phyloP scores from a whole-genome alignment of 2,888 invertebrate genomes.

The Tuberolachnus salignus region DNA sequence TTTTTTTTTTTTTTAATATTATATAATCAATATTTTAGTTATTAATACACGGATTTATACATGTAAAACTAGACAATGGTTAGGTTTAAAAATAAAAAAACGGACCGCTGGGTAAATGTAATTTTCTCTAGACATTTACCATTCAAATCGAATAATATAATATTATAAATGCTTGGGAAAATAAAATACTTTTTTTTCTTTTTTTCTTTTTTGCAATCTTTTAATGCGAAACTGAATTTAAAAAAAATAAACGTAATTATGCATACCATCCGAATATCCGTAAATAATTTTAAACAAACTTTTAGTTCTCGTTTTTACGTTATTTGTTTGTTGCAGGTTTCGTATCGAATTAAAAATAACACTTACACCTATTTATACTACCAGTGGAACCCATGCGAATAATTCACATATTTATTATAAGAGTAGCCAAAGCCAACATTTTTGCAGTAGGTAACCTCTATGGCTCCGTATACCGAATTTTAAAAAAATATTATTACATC shows the following conservation, averaged over 20 bases:
- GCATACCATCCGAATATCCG: too few species aligned
- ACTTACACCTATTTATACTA: background rate
- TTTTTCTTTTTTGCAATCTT: too few species aligned
- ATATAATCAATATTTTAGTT: background rate
- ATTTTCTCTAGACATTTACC: too few species aligned
- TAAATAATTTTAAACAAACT: background rate
- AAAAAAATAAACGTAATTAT: background rate
- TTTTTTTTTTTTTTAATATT: constrained; percentile 25
- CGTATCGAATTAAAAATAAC: constrained; percentile 14
- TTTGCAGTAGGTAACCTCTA: too few species aligned
- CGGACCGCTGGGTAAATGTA: too few species aligned
- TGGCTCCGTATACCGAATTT: background rate
- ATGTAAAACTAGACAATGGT: too few species aligned
- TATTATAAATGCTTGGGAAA: too few species aligned
- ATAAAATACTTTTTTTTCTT: too few species aligned
- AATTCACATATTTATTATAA: constrained; percentile 14
- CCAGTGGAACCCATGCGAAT: background rate
- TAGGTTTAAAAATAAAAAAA: too few species aligned
- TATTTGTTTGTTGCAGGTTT: too few species aligned
- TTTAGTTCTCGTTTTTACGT: background rate
- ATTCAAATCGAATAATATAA: too few species aligned
- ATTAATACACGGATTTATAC: background rate
- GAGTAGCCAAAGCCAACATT: background rate
- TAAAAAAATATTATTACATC: background rate
- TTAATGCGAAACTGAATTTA: background rate